Conservation (phyloP, 2,113 vertebrate genomes). For the Nothoprocta perdicaria region DNA sequence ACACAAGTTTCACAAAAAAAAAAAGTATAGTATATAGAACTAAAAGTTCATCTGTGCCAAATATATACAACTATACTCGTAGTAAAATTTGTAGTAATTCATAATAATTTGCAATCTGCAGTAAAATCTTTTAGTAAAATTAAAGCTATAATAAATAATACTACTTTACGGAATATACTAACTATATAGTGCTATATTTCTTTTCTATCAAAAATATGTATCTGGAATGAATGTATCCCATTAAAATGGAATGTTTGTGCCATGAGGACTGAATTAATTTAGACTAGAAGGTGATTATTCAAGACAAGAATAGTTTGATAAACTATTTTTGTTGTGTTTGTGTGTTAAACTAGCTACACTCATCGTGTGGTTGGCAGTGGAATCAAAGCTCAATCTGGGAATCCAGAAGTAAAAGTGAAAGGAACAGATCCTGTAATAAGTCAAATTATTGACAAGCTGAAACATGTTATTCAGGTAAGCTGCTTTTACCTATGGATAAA, state of each 20-base stretch:
- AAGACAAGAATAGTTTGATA: background rate
- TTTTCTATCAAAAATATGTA: background rate
- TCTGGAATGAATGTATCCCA: background rate
- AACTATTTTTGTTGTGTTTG: slow-evolving; percentile 28
- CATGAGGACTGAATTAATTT: background rate
- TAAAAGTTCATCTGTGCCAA: background rate
- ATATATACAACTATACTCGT: background rate
- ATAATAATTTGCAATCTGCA: too few species aligned
- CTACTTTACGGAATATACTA: background rate
- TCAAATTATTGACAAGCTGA: slow-evolving; percentile 93
- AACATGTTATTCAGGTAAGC: slow-evolving; percentile 91
- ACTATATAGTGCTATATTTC: background rate
- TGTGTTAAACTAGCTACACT: slow-evolving; percentile 81
- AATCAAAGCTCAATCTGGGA: slow-evolving; percentile 86
- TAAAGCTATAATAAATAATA: background rate
- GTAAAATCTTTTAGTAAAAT: background rate
- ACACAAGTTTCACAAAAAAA: background rate
- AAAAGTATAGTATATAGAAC: background rate
- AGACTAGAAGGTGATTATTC: background rate
- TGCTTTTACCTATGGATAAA: background rate
- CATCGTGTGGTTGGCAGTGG: slow-evolving; percentile 86
- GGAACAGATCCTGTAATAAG: slow-evolving; percentile 85
- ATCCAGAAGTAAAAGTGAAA: slow-evolving; percentile 91
- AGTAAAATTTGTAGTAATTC: background rate
- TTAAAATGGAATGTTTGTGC: slow-evolving; percentile 4